phyloP scores from a whole-genome alignment of 1,140 invertebrate species.

The Leptinotarsa lineolata region DNA sequence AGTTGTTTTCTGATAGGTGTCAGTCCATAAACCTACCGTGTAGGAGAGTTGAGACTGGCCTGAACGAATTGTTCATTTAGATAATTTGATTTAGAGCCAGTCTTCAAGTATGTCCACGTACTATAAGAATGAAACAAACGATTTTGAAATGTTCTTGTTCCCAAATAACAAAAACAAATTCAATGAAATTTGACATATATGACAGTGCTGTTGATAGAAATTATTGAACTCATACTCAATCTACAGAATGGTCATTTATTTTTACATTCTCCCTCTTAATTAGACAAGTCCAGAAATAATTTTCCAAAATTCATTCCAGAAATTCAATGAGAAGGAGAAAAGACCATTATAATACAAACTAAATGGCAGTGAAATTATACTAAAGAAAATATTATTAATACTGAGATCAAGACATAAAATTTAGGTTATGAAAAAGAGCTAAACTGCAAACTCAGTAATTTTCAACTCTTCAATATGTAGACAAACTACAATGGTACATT shows the following conservation, averaged over 20 bases:
- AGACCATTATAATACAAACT: conserved; percentile 18
- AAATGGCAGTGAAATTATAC: conserved; percentile 51
- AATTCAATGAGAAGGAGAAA: background rate
- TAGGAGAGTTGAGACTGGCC: too few relatives aligned
- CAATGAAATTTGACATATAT: too few relatives aligned
- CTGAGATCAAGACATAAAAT: conserved; percentile 49
- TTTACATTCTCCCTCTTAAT: background rate
- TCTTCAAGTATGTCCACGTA: too few relatives aligned
- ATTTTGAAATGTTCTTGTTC: too few relatives aligned
- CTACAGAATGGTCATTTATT: background rate
- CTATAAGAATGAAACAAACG: too few relatives aligned
- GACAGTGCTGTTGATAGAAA: background rate
- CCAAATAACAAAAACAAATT: too few relatives aligned
- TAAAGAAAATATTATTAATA: conserved; percentile 49
- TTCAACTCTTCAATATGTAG: background rate
- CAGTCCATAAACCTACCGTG: too few relatives aligned
- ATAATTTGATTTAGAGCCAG: too few relatives aligned
- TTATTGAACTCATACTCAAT: background rate
- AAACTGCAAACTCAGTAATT: too few relatives aligned
- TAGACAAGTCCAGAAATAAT: background rate
- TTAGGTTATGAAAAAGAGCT: conserved; percentile 1
- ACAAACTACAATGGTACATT: background rate
- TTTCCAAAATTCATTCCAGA: too few relatives aligned
- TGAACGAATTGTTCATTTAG: too few relatives aligned
- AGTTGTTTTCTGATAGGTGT: too few relatives aligned